Base-by-base conservation (phyloP, 2,797 vertebrate species). In the Sparidentex hasta region DNA sequence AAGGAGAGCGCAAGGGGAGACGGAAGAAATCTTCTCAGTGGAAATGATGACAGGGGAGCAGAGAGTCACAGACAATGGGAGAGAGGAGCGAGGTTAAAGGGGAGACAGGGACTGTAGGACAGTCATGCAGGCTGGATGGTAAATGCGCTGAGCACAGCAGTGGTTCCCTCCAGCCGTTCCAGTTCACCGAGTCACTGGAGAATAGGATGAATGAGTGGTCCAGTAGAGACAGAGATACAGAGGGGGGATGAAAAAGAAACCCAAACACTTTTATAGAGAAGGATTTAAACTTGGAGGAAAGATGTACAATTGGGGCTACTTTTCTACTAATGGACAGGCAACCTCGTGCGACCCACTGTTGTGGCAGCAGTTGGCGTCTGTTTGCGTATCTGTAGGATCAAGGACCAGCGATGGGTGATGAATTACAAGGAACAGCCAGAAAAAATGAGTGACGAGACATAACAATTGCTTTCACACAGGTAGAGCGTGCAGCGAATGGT, bases 151-250 rank as follows among this genome's bases (percentile, higher is more conserved):
- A 87, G 76, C 80, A 79, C 76, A 83, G 80, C 71, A 57, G 78
- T 50, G 7, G 33, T 43, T 52, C 59, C 63, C 62, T 80, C 59
- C 65, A 74, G 64, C 68, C 21, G 63, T 88, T 89, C 65, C 76
- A 85, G 71, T 73, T 86, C 87, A 90, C 72, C 74, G 76, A 75
- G 61, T 86, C 62, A 16, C 54, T 74, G 70, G 72, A 77, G 84
- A 88, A 81, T 59, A 81, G 76, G 76, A 86, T 77, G 72, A 84
- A 67, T 23, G 17, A 77, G 51, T 63, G 65, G 38, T 44, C 46
- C 51, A 65, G 46, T 66, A 55, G 51, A 47, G 56, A 73, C 68
- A 61, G 65, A 76, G 71, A 73, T 44, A 62, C 57, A 27, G 61
- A 65, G 11, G 27, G 27, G 51, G 55, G 27, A 52, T 66, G 65